A percentile compares a stretch with the other conserved stretches of the same genome.
Conservation (phyloP, 2,113 vertebrate species). For the Danio rerio region GRCz12tu NC_133182.1:32706501-32707000, state of each 20-base stretch:
- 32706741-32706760: conserved; percentile 55
- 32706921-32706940: background rate
- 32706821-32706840: background rate
- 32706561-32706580: conserved; percentile 19
- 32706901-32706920: background rate
- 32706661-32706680: conserved; percentile 81
- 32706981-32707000: background rate
- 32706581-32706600: conserved; percentile 54
- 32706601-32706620: conserved; percentile 77
- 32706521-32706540: background rate
- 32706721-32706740: conserved; percentile 48
- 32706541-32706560: background rate
- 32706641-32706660: conserved; percentile 78
- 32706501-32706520: background rate
- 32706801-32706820: background rate
- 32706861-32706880: background rate
- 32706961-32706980: background rate
- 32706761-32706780: conserved; percentile 51
- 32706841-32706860: background rate
- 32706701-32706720: conserved; percentile 60
- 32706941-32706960: background rate
- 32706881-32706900: background rate
- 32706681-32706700: conserved; percentile 73
- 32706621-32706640: conserved; percentile 73
- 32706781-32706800: conserved; percentile 29